Percentiles rank a stretch among this genome's conserved stretches.
Conservation (phyloP, 2,797 vertebrate species). For the Hephaestus fuliginosus region DNA sequence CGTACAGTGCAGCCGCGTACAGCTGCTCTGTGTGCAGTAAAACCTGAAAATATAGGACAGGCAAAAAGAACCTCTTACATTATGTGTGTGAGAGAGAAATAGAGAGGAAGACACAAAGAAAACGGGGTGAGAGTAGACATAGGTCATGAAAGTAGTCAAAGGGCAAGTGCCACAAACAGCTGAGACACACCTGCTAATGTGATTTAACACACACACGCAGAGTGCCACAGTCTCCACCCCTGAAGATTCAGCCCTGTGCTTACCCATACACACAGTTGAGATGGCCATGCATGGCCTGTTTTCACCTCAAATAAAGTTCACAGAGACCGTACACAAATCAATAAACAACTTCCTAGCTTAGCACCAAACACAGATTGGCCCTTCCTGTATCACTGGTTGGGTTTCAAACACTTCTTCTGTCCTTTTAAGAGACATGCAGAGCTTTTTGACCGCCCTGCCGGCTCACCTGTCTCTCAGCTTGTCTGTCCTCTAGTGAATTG, state of each 20-base stretch:
- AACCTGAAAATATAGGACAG: slow-evolving; percentile 67
- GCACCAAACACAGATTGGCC: slow-evolving; percentile 71
- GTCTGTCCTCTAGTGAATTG: slow-evolving; percentile 22
- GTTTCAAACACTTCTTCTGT: slow-evolving; percentile 71
- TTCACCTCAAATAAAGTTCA: slow-evolving; percentile 83
- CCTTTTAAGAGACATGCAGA: slow-evolving; percentile 46
- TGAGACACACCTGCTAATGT: slow-evolving; percentile 76
- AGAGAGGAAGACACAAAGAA: slow-evolving; percentile 8
- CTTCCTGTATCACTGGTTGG: slow-evolving; percentile 68
- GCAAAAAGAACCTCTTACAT: slow-evolving; percentile 40
- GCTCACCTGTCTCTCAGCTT: slow-evolving; percentile 20
- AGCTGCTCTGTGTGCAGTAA: slow-evolving; percentile 64
- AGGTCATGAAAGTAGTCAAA: slow-evolving; percentile 58
- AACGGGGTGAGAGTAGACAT: slow-evolving; percentile 47
- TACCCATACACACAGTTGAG: slow-evolving; percentile 77
- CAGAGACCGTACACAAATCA: slow-evolving; percentile 76
- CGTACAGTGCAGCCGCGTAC: slow-evolving; percentile 52
- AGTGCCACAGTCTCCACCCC: slow-evolving; percentile 29
- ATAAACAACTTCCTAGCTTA: slow-evolving; percentile 74
- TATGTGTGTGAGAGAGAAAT: slow-evolving; percentile 19
- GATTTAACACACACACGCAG: slow-evolving; percentile 52
- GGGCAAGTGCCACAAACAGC: slow-evolving; percentile 50
- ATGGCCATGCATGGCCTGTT: slow-evolving; percentile 76
- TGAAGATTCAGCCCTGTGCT: slow-evolving; percentile 64
- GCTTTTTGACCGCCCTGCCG: slow-evolving; percentile 7